phyloP scores from a whole-genome alignment of 2,888 invertebrate species.

The Andrena chrysosceles region DNA sequence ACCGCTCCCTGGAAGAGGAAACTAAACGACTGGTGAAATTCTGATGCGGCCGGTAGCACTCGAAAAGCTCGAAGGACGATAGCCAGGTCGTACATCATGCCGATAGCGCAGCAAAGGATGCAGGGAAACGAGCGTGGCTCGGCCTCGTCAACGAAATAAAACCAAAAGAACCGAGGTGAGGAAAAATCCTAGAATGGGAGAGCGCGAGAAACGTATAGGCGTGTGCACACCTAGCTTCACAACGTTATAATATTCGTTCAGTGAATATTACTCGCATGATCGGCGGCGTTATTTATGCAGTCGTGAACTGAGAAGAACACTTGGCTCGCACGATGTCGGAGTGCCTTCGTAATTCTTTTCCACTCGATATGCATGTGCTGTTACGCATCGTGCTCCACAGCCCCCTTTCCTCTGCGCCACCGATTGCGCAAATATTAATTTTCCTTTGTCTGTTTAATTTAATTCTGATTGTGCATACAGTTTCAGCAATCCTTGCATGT shows the following conservation, averaged over 20 bases:
- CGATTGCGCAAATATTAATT: not conserved
- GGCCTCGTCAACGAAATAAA: slow-evolving; percentile 51
- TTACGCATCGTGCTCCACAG: not conserved
- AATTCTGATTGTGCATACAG: not conserved
- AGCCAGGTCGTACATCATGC: slow-evolving; percentile 65
- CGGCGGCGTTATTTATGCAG: slow-evolving; percentile 45
- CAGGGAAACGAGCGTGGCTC: slow-evolving; percentile 43
- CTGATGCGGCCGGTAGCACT: slow-evolving; percentile 45
- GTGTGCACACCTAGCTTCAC: slow-evolving; percentile 13
- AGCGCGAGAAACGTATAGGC: slow-evolving; percentile 2
- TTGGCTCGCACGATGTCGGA: not conserved
- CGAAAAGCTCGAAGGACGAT: slow-evolving; percentile 51
- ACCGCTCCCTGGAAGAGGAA: slow-evolving; percentile 14
- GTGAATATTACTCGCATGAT: slow-evolving; percentile 51
- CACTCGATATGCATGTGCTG: not conserved
- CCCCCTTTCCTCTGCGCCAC: not conserved
- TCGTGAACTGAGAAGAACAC: slow-evolving; percentile 25
- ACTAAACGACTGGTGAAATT: slow-evolving; percentile 58
- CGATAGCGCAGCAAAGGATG: slow-evolving; percentile 58
- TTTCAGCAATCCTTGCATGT: not conserved
- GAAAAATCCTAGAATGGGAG: not conserved
- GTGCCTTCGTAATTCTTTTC: not conserved
- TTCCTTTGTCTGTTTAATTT: not conserved
- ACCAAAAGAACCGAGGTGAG: slow-evolving; percentile 15
- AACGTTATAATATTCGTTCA: slow-evolving; percentile 48